Conservation (phyloP, 2,113 vertebrate genomes). For the Etia nguti region DNA sequence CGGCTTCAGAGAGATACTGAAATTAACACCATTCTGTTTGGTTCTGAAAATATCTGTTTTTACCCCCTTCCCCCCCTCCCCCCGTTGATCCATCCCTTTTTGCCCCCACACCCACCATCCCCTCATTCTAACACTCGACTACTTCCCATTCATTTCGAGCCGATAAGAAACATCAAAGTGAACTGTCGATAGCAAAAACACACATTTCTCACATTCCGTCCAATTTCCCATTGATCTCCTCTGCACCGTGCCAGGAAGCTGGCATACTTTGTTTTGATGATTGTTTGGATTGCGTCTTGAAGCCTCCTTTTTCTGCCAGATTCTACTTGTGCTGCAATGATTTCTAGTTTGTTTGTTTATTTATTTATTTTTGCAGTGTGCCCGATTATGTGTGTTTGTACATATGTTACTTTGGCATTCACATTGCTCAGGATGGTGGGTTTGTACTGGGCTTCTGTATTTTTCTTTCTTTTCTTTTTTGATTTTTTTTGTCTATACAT, state of each 20-base stretch:
- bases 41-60: constrained; percentile 12
- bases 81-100: neutral
- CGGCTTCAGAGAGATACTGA: constrained; percentile 13
- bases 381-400: neutral
- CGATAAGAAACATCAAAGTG: constrained; percentile 44
- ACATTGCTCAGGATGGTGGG: neutral
- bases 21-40: constrained; percentile 17
- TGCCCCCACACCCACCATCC: neutral
- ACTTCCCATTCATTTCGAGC: constrained; percentile 31
- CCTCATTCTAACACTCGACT: constrained; percentile 10
- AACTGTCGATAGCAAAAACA: constrained; percentile 17
- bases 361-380: neutral
- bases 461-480: neutral
- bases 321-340: neutral
- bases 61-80: neutral
- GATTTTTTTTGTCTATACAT: neutral
- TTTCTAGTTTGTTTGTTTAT: neutral
- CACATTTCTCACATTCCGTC: constrained; percentile 23
- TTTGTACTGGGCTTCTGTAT: neutral
- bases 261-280: constrained; percentile 43
- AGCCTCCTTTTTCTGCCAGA: constrained; percentile 14
- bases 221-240: constrained; percentile 43
- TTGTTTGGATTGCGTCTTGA: constrained; percentile 28
- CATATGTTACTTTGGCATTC: neutral
- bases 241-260: constrained; percentile 8